Base-by-base conservation (phyloP, 2,888 invertebrate species). In the Synanthedon vespiformis region DNA sequence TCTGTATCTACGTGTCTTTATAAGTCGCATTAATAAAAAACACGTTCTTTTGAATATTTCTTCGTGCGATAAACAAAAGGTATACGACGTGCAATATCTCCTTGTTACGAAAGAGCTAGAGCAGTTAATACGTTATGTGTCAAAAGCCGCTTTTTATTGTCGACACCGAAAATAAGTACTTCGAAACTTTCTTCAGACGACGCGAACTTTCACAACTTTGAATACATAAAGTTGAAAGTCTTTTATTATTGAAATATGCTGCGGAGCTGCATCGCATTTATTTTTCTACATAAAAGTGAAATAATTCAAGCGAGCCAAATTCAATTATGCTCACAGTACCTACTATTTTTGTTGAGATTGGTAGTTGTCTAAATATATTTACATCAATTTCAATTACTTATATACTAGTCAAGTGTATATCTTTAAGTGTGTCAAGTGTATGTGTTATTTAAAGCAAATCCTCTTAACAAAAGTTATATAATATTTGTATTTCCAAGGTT, bases 21-120 rank as follows among this genome's bases (percentile, higher is more conserved):
- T 72, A 70, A 70, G 69, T 62, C 53, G 65, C 62, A 68, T 72
- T 70, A 70, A 65, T 61, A 67, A 64, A 64, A 67, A 69, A 68
- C 69, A 73, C 68, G 69, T 61, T 58, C 56, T 55, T 58, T 57
- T 52, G 50, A 56, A 54, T 51, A 52, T 55, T 54, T 57, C 54
- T 57, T 57, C 60, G 58, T 61, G 55, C 56, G 58, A 56, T 60
- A 60, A 61, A 58, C 57, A 55, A 53, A 48, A 22, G 22, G 48
- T 40, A 53, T 40, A 44, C 34, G 14, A 22, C 41, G 47, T 18
- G 34, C 52, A 16, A 52, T 53, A 34, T 13, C 44, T 48, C n/a
- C 51, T 40, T 40, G 50, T 51, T 51, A 53, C n/a, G 53, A 53
- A 50, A 44, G 44, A 48, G 48, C 8, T 44, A 48, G 22, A 12